Percentiles rank a stretch among this genome's conserved stretches.
phyloP scores from a whole-genome alignment of 92 coral and sea anemone species.

The Chrysogorgia sp. region DNA sequence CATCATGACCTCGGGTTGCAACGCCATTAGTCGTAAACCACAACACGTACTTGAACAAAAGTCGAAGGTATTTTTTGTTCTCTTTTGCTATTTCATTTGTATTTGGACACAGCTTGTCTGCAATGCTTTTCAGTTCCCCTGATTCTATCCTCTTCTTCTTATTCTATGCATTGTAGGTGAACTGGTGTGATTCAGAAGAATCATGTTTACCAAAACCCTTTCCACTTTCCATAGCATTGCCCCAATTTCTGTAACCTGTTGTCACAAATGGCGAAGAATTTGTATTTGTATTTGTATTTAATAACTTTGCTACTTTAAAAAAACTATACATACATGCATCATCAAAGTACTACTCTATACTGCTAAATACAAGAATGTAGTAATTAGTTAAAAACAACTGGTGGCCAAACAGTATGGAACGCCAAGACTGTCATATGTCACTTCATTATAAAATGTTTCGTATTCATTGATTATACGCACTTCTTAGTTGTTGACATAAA shows the following conservation, averaged over 20 bases:
- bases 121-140: constrained; percentile 2
- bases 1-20: constrained; percentile 17
- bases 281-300: too few relatives aligned
- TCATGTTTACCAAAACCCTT: constrained; percentile 8
- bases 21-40: constrained; percentile 19
- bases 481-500: too few relatives aligned
- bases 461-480: too few relatives aligned
- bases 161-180: constrained; percentile 4
- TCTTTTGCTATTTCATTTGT: constrained; percentile 1
- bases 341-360: too few relatives aligned
- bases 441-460: too few relatives aligned
- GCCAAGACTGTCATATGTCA: too few relatives aligned
- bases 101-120: constrained; percentile 8
- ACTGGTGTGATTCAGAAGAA: constrained; percentile 10
- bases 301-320: too few relatives aligned
- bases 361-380: too few relatives aligned
- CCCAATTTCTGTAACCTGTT: constrained; percentile 18
- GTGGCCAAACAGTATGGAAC: too few relatives aligned
- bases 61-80: background rate
- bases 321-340: too few relatives aligned
- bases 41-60: constrained; percentile 12
- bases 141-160: constrained; percentile 2
- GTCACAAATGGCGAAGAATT: constrained; percentile 20
- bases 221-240: constrained; percentile 16
- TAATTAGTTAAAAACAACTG: too few relatives aligned